phyloP scores from a whole-genome alignment of 2,113 vertebrate species.

The Myotis brandtii region DNA sequence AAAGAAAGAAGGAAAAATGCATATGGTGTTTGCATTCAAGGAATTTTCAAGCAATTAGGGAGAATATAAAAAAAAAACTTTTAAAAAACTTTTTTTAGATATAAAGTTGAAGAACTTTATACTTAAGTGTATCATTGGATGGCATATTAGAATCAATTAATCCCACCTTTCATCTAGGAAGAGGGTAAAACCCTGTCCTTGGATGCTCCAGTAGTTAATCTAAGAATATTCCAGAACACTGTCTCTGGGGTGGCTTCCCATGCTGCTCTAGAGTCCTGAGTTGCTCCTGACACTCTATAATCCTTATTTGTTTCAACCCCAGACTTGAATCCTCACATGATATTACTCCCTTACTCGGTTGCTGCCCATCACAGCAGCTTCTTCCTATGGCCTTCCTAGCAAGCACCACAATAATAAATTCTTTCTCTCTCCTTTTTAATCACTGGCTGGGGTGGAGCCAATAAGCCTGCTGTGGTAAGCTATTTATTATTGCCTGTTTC shows the following conservation, averaged over 20 bases:
- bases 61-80: background rate
- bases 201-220: background rate
- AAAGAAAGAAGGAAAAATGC: background rate
- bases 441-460: background rate
- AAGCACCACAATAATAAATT: background rate
- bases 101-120: background rate
- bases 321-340: background rate
- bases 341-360: background rate
- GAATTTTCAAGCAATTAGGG: background rate
- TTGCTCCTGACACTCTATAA: background rate
- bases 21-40: background rate
- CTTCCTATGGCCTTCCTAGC: background rate
- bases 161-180: background rate
- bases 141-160: background rate
- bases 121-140: background rate
- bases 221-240: background rate
- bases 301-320: background rate
- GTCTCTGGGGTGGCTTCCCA: background rate
- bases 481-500: no score
- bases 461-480: background rate
- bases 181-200: background rate
- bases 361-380: background rate
- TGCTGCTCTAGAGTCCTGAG: background rate
- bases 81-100: background rate
- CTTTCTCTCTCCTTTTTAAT: background rate